A percentile compares a stretch with the other conserved stretches of the same genome.
These are phyloP conservation scores for Sphecodes monilicornis DNA, from an alignment of 2,888 invertebrate genomes.

Conservation along the genomic window DNA sequence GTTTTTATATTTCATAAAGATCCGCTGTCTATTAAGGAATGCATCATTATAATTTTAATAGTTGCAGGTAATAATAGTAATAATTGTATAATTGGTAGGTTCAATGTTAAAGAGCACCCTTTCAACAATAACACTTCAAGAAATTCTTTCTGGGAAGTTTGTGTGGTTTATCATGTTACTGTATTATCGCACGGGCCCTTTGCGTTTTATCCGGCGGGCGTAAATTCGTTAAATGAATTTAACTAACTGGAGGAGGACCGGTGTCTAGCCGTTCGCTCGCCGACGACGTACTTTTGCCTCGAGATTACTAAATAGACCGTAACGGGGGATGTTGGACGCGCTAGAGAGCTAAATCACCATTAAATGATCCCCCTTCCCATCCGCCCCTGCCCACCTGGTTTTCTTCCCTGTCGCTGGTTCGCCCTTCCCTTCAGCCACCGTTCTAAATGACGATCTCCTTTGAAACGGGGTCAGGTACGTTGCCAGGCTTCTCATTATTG, in stretches of 20 bases:
- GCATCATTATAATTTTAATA: no score
- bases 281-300: conserved; percentile 31
- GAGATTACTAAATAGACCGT: conserved; percentile 57
- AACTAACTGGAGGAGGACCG: conserved; percentile 33
- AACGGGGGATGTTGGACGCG: conserved; percentile 38
- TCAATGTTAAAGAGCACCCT: no score
- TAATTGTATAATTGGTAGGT: no score
- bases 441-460: conserved; percentile 58
- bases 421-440: conserved; percentile 13
- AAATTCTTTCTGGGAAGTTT: not conserved
- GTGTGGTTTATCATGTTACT: not conserved
- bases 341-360: conserved; percentile 57
- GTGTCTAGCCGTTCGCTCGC: conserved; percentile 5
- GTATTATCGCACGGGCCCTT: not conserved
- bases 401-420: conserved; percentile 40
- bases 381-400: not conserved
- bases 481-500: conserved; percentile 64
- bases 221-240: conserved; percentile 55
- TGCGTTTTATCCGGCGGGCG: not conserved
- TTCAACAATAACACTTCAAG: not conserved
- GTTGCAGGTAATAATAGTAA: no score
- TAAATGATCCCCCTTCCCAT: conserved; percentile 35
- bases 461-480: conserved; percentile 65
- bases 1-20: no score
- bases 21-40: no score